Percentiles rank a stretch among this genome's conserved stretches.
Conservation (phyloP, 2,888 invertebrate species). For the Sphaeridia pumilis region DNA sequence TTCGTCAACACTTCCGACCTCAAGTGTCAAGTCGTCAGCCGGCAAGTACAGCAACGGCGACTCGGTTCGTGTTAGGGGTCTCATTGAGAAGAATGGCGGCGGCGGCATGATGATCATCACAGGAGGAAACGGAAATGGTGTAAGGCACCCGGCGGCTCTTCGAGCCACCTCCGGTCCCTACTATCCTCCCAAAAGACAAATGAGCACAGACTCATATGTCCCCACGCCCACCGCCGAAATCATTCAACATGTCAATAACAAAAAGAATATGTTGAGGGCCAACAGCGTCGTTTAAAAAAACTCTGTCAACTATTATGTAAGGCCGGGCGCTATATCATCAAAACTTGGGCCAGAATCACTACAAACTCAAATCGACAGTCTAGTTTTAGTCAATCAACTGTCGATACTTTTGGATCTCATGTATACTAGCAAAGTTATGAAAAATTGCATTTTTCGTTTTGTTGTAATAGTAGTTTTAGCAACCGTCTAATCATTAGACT, state of each 20-base stretch:
- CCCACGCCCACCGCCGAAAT: constrained; percentile 22
- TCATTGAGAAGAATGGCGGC: constrained; percentile 20
- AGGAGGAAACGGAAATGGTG: constrained; percentile 9
- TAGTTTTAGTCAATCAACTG: too few species aligned
- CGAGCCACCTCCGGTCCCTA: constrained; percentile 33
- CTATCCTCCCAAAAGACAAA: constrained; percentile 33
- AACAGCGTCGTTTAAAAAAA: constrained; percentile 36
- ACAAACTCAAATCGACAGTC: too few species aligned
- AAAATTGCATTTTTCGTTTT: too few species aligned
- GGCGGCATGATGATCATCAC: constrained; percentile 18
- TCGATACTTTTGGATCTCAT: too few species aligned
- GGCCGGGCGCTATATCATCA: too few species aligned
- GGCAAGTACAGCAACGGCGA: constrained; percentile 24
- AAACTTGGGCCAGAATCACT: too few species aligned
- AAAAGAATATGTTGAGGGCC: constrained; percentile 33
- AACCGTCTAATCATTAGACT: too few species aligned
- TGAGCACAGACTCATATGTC: constrained; percentile 26
- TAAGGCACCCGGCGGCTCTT: constrained; percentile 26
- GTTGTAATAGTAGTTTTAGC: too few species aligned
- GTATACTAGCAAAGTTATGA: too few species aligned
- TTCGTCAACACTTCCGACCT: constrained; percentile 39
- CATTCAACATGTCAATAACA: constrained; percentile 20
- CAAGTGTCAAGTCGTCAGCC: constrained; percentile 33
- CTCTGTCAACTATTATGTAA: too few species aligned
- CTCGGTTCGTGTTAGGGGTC: constrained; percentile 31